phyloP scores from a whole-genome alignment of 2,113 vertebrate species.

The Rattus rattus region DNA sequence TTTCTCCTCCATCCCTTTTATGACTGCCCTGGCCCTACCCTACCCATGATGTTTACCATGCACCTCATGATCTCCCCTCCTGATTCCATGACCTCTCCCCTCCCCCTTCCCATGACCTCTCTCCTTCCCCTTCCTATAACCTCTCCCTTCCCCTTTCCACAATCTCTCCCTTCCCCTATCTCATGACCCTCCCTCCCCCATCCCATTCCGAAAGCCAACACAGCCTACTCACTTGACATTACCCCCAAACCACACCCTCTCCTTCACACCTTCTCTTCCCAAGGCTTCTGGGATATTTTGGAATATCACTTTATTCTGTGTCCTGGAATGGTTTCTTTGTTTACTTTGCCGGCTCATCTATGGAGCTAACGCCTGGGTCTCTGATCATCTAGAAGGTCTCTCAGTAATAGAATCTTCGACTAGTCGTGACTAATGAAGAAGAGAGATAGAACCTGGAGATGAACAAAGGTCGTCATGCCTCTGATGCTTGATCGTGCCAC shows the following conservation, averaged over 20 bases:
- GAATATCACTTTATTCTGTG: background rate
- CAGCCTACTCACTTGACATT: no score
- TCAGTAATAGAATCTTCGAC: background rate
- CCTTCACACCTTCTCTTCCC: background rate
- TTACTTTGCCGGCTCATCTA: background rate
- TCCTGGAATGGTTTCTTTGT: background rate
- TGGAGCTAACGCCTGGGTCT: background rate
- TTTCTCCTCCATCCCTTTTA: accelerated
- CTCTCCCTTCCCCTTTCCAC: background rate
- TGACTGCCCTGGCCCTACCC: no score
- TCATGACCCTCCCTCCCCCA: accelerated
- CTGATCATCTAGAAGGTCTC: background rate
- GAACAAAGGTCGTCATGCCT: background rate
- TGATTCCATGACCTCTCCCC: background rate
- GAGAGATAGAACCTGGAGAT: background rate
- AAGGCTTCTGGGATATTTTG: background rate
- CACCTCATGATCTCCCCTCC: background rate
- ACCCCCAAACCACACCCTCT: background rate
- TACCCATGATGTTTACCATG: background rate
- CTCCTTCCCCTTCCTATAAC: background rate
- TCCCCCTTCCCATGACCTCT: background rate
- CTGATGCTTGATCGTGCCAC: background rate
- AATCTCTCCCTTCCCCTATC: no score
- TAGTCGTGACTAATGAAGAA: background rate
- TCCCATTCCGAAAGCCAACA: accelerated